Base-by-base conservation (phyloP, 2,113 vertebrate genomes). In the Archocentrus centrarchus region DNA sequence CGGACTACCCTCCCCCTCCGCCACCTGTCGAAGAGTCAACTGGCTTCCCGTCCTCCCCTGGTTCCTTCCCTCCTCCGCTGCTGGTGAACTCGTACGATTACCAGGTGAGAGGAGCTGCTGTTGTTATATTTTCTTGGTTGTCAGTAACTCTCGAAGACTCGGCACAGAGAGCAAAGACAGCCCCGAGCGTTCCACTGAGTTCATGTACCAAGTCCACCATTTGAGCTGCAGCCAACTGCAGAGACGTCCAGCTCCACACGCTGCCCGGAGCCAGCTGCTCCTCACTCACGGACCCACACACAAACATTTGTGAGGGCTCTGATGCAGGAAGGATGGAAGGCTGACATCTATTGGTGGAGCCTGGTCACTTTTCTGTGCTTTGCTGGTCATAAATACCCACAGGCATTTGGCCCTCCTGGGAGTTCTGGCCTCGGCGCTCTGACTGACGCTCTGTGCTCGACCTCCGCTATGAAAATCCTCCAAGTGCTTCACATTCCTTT, bases 1-100 rank as follows among this genome's bases (percentile, higher is more conserved):
- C 88, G 8, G 97, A 97, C 88, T 97, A 96, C 83, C 96, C 91
- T 14, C 97, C 95, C 17, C 97, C 97, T 0, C 97, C 97, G 6
- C 97, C 96, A 83, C 96, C 97, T 70, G 85, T 91, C 2, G 93
- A 96, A 63, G 96, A 97, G 3, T 90, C 93, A 0, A 90, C 93
- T 4, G 92, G 89, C 75, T 80, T 96, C 68, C 89, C 92, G 0
- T 91, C 96, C 1, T 59, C 96, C 11, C 84, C 95, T 11, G 89
- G 77, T 30, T 96, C 96, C 15, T 95, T 93, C 79, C 96, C 94
- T 0, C 95, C 96, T 0, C 96, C 97, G 0, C 97, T 96, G 0
- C 83, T 90, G 64, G 80, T 88, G 82, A 94, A 94, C 91, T 92
- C 91, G 0, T 93, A 89, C 3, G 93, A 94, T 37, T 95, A 86